Evolutionary conservation across 1,140 invertebrate species (phyloP), one percentile per base, ranked within the genome.

Genomic region (Hormaphis cornu): DNA sequence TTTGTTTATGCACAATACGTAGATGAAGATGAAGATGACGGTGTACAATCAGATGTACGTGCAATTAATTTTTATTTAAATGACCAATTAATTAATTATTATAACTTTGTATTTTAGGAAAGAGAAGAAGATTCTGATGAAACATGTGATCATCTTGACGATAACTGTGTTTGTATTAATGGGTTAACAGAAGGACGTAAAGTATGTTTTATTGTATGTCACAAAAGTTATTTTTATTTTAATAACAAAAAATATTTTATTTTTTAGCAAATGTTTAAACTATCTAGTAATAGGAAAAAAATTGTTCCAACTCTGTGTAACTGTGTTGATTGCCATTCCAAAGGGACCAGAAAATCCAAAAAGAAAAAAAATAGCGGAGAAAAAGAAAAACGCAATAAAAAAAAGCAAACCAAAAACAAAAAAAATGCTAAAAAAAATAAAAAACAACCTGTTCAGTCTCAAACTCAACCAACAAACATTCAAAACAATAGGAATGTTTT

Each of bases 81-180:
- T 70, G 35, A 40, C 10, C 4, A 37, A 50, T 69, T 72, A 20
- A 66, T 71, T 48, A 35, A 77, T 76, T 76, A n/a, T n/a, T n/a
- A n/a, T n/a, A n/a, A n/a, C 74, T 73, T 73, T 70, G 8, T 35
- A n/a, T 54, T 52, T 69, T 42, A 70, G 69, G 74, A 74, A 69
- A 72, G 71, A 30, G 73, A 74, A 69, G 70, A 72, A 69, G 46
- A 72, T 56, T 42, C 35, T 30, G 73, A 73, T 37, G 40, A 53
- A 18, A 58, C 42, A 14, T 72, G 69, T 66, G 69, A 61, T 22
- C 69, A 70, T 54, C 22, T 63, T 35, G 46, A 71, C 35, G 56
- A 69, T 28, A 56, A 69, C 16, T 72, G 72, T 58, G 48, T 24
- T 2, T 72, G 72, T 53, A 46, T 58, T 28, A 28, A 46, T 8